Evolutionary conservation across 2,113 vertebrate species (phyloP), one percentile per base, ranked within the genome.

Genomic region (Corynorhinus townsendii): DNA sequence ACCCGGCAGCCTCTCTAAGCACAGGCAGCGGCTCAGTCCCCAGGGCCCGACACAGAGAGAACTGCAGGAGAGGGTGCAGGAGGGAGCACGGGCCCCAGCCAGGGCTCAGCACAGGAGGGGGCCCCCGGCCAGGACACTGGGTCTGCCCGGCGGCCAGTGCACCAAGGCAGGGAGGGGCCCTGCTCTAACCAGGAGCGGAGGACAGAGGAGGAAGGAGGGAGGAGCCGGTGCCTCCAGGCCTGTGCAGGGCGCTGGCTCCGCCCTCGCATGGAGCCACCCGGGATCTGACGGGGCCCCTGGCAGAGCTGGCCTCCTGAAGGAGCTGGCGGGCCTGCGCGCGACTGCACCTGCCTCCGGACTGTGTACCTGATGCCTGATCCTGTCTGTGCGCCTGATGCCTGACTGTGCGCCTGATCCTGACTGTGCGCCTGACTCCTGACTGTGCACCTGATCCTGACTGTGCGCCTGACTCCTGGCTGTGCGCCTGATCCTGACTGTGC

Each of bases 141-240:
- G 68, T 49, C 26, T 45, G 66, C 45, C 6, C 0, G 19, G 19
- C 0, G 5, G n/a, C 5, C 1, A 0, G 16, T 0, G 0, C 2
- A 0, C 6, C n/a, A 0, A 0, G 3, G 69, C 15, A 7, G 52
- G 2, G 24, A 7, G 0, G 30, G 71, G 35, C 12, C 0, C 19
- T 1, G 4, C 83, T 62, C 49, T 30, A 19, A 49, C 11, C 7
- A 0, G 2, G 0, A 1, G 0, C 59, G 28, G 30, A 2, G 9
- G 30, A 47, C 1, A 10, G 2, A 7, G 16, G 45, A 17, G 30
- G 59, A n/a, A 33, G 35, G n/a, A 12, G 3, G 10, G 24, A 15
- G 14, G 68, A 19, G 62, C 10, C 0, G 11, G 24, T 7, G 0
- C 30, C 22, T 15, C n/a, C 59, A 7, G 16, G 30, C 4, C 2